These are phyloP conservation scores for Psilopsiagon aurifrons DNA, from an alignment of 2,113 vertebrate species.

Conservation along the genomic window DNA sequence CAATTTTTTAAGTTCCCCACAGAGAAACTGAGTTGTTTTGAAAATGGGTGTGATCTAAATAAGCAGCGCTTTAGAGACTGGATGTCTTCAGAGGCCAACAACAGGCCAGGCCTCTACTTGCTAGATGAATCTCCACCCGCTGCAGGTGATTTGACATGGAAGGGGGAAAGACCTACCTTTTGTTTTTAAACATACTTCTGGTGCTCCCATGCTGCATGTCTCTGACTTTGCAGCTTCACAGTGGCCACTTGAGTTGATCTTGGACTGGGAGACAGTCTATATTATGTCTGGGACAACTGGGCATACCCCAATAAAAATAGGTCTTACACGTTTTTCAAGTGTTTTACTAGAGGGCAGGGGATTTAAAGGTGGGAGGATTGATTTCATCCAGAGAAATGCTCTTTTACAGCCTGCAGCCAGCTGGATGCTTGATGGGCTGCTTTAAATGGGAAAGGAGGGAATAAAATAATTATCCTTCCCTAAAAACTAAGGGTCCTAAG, in stretches of 20 bases:
- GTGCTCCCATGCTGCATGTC: background rate
- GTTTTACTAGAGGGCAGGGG: conserved; percentile 61
- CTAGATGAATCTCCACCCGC: background rate
- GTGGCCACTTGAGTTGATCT: conserved; percentile 63
- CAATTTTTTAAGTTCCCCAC: background rate
- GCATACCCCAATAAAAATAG: conserved; percentile 69
- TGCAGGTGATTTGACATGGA: conserved; percentile 6
- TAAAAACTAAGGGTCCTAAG: conserved; percentile 41
- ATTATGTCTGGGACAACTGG: conserved; percentile 71
- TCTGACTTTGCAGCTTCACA: conserved; percentile 50
- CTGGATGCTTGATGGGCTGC: conserved; percentile 35
- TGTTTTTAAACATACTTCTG: conserved; percentile 30
- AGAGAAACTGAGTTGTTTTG: background rate
- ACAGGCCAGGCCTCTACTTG: background rate
- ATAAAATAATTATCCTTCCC: conserved; percentile 46
- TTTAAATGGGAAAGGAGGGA: conserved; percentile 44
- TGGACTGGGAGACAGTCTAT: conserved; percentile 63
- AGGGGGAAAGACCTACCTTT: conserved; percentile 7
- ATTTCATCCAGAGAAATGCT: conserved; percentile 39
- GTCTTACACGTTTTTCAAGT: conserved; percentile 53
- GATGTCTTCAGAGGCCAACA: background rate
- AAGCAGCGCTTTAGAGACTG: background rate
- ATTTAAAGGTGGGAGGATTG: conserved; percentile 43
- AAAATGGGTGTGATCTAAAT: background rate
- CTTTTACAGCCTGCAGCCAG: conserved; percentile 45